Base-by-base conservation (phyloP, 2,113 vertebrate genomes). In the Riparia riparia region DNA sequence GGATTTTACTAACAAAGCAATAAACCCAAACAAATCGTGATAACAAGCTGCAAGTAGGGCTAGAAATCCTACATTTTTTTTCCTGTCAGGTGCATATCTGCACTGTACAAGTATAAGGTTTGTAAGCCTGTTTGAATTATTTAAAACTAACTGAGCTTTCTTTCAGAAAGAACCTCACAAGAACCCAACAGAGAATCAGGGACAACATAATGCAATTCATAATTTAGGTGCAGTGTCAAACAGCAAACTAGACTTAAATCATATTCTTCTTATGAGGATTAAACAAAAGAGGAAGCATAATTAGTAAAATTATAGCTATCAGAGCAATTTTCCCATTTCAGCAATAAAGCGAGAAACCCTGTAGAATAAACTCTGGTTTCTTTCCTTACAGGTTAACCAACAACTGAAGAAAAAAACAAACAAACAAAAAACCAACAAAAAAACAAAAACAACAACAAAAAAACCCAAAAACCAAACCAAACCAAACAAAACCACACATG, bases 271-370 rank as follows among this genome's bases (percentile, higher is more conserved):
- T 90, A 66, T 7, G 10, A 77, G 42, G 26, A 66, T 86, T 85
- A 86, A 79, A 65, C n/a, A 73, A 93, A 85, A 79, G 17, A 90
- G 28, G 82, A 93, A 82, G 56, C 72, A 47, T 47, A 73, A 90
- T 89, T 69, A 87, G 50, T 70, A 82, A 85, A 90, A 84, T 61
- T 82, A n/a, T 79, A 93, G 79, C 86, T 91, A 82, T 32, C 54
- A 83, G 41, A 74, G 72, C 47, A 91, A 50, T 39, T 26, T 81
- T 86, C 63, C 25, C 60, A 86, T 78, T 94, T 65, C 24, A 51
- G 53, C 61, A 81, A 80, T 64, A 92, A 81, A 86, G 26, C 66
- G 15, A 93, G 64, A 70, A 45, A 34, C 49, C 8, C 39, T 71
- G 28, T 65, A 44, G 53, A 89, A 93, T 50, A 80, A 90, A 77